Evolutionary conservation across 2,888 invertebrate species (phyloP).

Genomic region (Micropterix aruncella): DNA sequence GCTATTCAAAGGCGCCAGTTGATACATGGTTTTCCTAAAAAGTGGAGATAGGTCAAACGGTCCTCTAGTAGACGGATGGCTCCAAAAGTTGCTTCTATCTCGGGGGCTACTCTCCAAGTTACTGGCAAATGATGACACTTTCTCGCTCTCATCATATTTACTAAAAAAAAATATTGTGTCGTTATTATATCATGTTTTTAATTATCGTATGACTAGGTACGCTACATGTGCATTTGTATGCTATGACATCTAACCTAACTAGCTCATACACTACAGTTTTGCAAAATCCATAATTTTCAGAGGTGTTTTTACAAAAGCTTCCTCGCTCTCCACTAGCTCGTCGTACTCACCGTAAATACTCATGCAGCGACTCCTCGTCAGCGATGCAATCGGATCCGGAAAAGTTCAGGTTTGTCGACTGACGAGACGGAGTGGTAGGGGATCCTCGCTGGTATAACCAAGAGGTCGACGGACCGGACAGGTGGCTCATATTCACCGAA

Average conservation of each 20-base stretch:
- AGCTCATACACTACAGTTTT: too few relatives aligned
- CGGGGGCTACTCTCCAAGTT: constrained; percentile 13
- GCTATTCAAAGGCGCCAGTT: constrained; percentile 35
- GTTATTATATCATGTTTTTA: neutral
- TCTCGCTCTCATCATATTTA: constrained; percentile 9
- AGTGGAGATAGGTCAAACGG: constrained; percentile 32
- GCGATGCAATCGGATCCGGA: constrained; percentile 25
- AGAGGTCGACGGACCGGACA: constrained; percentile 18
- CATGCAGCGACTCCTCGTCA: constrained; percentile 29
- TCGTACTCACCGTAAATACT: constrained; percentile 31
- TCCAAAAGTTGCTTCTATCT: constrained; percentile 21
- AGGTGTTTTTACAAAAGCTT: too few relatives aligned
- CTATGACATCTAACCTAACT: too few relatives aligned
- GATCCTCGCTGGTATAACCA: constrained; percentile 22
- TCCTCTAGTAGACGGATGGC: constrained; percentile 32
- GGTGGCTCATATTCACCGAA: constrained; percentile 20
- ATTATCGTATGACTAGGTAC: neutral
- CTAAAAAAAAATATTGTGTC: too few relatives aligned
- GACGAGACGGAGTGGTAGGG: constrained; percentile 11
- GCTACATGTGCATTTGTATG: constrained; percentile 10
- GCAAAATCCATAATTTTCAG: constrained; percentile 6
- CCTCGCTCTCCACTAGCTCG: too few relatives aligned
- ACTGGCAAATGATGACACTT: constrained; percentile 7
- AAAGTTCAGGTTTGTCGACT: constrained; percentile 9
- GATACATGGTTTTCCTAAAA: constrained; percentile 37